Percentiles rank a stretch among this genome's conserved stretches.
phyloP scores from a whole-genome alignment of 2,113 vertebrate species.

The Acanthisitta chloris region DNA sequence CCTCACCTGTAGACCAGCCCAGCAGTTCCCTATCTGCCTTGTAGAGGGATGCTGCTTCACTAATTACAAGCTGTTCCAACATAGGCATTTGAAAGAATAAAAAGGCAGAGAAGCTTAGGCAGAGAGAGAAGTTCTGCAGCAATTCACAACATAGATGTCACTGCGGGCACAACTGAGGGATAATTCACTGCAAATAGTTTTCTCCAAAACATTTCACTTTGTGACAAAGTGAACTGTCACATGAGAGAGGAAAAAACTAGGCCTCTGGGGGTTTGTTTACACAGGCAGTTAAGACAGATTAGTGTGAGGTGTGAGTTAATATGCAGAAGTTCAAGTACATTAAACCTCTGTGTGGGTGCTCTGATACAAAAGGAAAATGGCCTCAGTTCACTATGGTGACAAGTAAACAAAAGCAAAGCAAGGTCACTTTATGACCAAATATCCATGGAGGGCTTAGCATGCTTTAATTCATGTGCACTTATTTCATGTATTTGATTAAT shows the following conservation, averaged over 20 bases:
- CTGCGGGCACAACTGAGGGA: not conserved
- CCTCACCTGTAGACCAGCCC: not conserved
- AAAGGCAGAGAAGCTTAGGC: not conserved
- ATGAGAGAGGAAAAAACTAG: not conserved
- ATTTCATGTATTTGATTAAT: constrained; percentile 6
- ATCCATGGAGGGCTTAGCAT: not conserved
- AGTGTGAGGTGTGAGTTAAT: constrained; percentile 17
- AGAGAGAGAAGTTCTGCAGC: not conserved
- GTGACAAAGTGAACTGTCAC: not conserved
- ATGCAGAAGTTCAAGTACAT: not conserved
- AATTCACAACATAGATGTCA: not conserved
- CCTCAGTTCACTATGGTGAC: not conserved
- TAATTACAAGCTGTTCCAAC: not conserved
- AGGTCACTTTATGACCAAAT: not conserved
- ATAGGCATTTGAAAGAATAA: not conserved
- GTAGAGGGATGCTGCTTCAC: not conserved
- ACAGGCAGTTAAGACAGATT: not conserved
- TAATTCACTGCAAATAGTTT: constrained; percentile 17
- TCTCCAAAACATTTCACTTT: not conserved
- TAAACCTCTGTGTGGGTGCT: not conserved
- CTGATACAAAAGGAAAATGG: not conserved
- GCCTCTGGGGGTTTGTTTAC: constrained; percentile 10
- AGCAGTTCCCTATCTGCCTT: not conserved
- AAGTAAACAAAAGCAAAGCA: not conserved
- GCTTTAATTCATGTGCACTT: not conserved